These are phyloP conservation scores for Labroides dimidiatus DNA, from an alignment of 2,797 vertebrate species.

Conservation along the genomic window DNA sequence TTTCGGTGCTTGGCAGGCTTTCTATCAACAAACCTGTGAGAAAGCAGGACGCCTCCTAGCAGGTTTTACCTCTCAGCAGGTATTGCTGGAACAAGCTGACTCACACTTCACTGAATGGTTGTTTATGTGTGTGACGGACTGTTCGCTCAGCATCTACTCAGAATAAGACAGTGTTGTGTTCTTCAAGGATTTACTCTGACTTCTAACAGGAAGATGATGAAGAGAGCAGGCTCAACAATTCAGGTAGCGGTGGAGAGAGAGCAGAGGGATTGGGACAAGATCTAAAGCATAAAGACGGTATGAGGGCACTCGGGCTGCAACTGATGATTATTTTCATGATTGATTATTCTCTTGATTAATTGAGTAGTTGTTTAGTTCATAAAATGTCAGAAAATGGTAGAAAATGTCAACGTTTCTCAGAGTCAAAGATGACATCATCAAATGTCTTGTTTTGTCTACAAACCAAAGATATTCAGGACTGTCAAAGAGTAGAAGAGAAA, in stretches of 20 bases:
- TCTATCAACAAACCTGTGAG: conserved; percentile 5
- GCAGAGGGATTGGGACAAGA: too few species aligned
- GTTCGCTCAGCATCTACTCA: conserved; percentile 19
- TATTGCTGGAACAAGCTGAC: conserved; percentile 47
- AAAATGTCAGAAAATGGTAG: too few species aligned
- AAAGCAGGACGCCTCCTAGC: conserved; percentile 16
- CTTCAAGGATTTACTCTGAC: neutral
- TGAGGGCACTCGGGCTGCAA: too few species aligned
- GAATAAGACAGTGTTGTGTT: conserved; percentile 12
- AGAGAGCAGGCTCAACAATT: neutral
- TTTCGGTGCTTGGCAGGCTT: conserved; percentile 28
- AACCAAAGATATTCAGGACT: too few species aligned
- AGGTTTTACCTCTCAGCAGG: conserved; percentile 40
- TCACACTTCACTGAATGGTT: conserved; percentile 9
- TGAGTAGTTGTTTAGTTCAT: too few species aligned
- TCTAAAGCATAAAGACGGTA: too few species aligned
- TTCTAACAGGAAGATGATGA: neutral
- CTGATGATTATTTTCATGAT: too few species aligned
- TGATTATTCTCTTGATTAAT: too few species aligned
- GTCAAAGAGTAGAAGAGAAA: too few species aligned
- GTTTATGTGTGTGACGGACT: neutral
- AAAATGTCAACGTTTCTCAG: too few species aligned
- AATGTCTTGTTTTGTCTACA: too few species aligned
- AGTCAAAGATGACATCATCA: too few species aligned
- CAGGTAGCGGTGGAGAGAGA: neutral